Percentiles rank a stretch among this genome's conserved stretches.
phyloP scores from a whole-genome alignment of 53 echinoderm and acorn worm species.

The Glandiceps talaboti region DNA sequence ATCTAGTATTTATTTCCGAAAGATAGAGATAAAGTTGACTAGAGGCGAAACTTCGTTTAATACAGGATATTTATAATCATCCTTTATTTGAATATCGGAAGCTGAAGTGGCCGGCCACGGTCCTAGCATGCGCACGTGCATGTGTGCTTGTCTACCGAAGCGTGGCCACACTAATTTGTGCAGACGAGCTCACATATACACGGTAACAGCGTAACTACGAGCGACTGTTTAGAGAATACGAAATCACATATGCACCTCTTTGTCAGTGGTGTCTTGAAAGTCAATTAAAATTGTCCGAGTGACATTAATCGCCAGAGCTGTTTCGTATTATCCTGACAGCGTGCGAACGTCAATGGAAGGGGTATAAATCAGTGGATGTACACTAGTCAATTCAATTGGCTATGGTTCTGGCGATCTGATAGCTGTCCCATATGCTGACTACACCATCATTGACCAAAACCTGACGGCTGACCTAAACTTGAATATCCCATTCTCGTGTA shows the following conservation, averaged over 20 bases:
- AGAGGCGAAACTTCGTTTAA: too few relatives aligned
- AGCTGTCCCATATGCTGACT: not conserved
- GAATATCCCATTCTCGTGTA: not conserved
- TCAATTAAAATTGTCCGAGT: not conserved
- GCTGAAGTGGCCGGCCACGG: too few relatives aligned
- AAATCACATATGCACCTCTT: not conserved
- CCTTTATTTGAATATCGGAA: too few relatives aligned
- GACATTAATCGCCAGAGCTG: not conserved
- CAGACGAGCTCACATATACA: not conserved
- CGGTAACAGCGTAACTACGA: not conserved
- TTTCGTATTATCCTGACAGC: not conserved
- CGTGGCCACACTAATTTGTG: not conserved
- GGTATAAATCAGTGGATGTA: not conserved
- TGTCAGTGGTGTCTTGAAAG: not conserved
- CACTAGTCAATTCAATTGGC: not conserved
- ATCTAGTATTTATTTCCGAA: too few relatives aligned
- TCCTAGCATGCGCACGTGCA: not conserved
- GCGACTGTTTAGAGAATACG: not conserved
- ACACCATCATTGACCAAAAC: not conserved
- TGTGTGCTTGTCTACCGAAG: not conserved
- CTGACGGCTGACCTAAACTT: too few relatives aligned
- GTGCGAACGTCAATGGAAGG: not conserved
- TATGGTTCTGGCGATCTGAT: not conserved
- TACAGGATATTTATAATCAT: too few relatives aligned
- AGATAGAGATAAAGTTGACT: too few relatives aligned